Base-by-base conservation (phyloP, 2,113 vertebrate species). In the Acanthochromis polyacanthus region DNA sequence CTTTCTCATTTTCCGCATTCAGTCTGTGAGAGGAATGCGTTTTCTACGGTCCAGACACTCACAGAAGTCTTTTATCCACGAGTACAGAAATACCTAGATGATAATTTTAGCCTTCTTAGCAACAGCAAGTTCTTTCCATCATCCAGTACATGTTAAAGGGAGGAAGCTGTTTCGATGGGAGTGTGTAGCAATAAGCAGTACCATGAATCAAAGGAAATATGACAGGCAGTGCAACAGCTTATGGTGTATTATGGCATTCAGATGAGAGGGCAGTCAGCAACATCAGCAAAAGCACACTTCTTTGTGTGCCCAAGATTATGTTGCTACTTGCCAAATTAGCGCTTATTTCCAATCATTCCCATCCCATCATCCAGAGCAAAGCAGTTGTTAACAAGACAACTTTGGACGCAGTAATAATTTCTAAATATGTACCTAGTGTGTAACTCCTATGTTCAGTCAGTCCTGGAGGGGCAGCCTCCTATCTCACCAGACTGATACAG, bases 171-270 rank as follows among this genome's bases (percentile, higher is more conserved):
- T 22, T 19, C 53, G 57, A 83, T 75, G 66, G 22, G 51, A 69
- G 52, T 53, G 57, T 71, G 71, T 22, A 71, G 75, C 69, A 45
- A 28, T 77, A 62, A 82, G 76, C 79, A 71, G 52, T 11, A 10
- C 23, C 60, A 84, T 81, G 78, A 78, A 78, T 88, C 76, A 86
- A 71, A 80, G 59, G 50, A 71, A 84, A 80, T 72, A 72, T 72
- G 83, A 80, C 75, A 78, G 57, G 61, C 65, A 38, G 48, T 57
- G 61, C 48, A 66, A 67, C 50, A 51, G 43, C 51, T 75, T 23
- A 61, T 66, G 3, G 15, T 10, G 17, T 40, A 50, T 48, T 51
- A 40, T 5, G 4, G 52, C 67, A 69, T 78, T 50, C 38, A 70
- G 63, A 82, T 75, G 57, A 75, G 62, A 75, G 53, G 76, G n/a